These are phyloP conservation scores for Cyanistes caeruleus DNA, from an alignment of 2,113 vertebrate species.

Conservation along the genomic window DNA sequence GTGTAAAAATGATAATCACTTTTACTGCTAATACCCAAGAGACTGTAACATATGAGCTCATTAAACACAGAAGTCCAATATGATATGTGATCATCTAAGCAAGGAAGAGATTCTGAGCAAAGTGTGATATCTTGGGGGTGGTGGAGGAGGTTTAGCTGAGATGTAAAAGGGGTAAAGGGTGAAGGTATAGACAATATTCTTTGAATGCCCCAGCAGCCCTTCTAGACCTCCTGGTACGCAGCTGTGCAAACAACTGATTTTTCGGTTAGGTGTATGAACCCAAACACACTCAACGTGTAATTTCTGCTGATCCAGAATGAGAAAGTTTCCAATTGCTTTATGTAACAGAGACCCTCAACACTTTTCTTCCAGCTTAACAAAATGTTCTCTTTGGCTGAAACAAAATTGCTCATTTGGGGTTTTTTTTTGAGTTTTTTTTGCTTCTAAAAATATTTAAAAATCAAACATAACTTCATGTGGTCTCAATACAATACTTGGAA, in stretches of 20 bases:
- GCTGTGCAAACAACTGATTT: conserved; percentile 15
- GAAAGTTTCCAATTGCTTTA: neutral
- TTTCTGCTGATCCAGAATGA: neutral
- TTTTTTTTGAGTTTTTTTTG: neutral
- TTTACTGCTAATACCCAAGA: neutral
- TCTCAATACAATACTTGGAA: neutral
- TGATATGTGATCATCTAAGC: neutral
- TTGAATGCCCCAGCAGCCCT: neutral
- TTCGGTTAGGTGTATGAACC: neutral
- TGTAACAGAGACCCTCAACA: neutral
- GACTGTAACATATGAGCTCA: neutral
- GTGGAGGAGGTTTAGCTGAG: neutral
- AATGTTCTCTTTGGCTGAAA: neutral
- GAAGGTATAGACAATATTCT: neutral
- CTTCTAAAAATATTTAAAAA: neutral
- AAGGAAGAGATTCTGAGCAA: neutral
- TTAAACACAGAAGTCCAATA: neutral
- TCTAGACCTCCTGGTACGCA: neutral
- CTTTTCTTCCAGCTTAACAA: neutral
- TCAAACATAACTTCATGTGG: neutral
- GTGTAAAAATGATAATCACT: neutral
- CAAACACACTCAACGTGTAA: neutral
- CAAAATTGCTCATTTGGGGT: neutral
- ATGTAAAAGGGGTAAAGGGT: neutral
- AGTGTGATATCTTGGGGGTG: accelerated